Evolutionary conservation across 2,113 vertebrate species (phyloP), one percentile per base, ranked within the genome.

Genomic region (Periophthalmus modestus): DNA sequence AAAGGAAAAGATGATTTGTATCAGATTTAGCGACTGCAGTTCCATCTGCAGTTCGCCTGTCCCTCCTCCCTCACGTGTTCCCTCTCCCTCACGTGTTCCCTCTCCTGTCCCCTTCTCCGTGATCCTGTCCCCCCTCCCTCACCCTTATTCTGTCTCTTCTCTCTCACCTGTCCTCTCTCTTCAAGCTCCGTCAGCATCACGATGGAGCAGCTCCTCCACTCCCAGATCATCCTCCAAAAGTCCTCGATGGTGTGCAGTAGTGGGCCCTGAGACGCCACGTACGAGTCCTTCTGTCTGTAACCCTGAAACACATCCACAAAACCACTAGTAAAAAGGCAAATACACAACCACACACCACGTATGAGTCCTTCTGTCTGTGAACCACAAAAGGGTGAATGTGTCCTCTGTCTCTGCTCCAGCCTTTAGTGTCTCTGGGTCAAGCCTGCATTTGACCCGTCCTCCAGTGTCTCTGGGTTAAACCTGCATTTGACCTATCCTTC

Each of bases 161-260:
- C 16, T 2, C 18, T 7, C 18, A 6, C 55, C 55, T 58, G 55
- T 13, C 55, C 55, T 80, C 98, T 94, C 93, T 99, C 98, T 81
- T 97, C 95, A 2, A 99, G 95, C 87, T 99, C 97, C 0, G 98
- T 99, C 68, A 99, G 96, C 96, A 99, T 98, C 33, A 99, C 98
- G 0, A 99, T 95, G 0, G 98, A 97, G 92, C 97, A 96, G 74
- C 96, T 98, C 80, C 96, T 97, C 96, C 97, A 97, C 77, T 99
- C 98, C 97, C 98, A 99, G 59, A 96, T 95, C 98, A 99, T 99
- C 81, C 96, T 89, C 98, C 97, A 99, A 94, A 99, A 99, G 82
- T 99, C 97, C 81, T 97, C 95, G 43, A 98, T 95, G 0, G 98
- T 99, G 89, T 97, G 96, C 0, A 89, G 77, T 19, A 99, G 91